Base-by-base conservation (phyloP, 2,888 invertebrate genomes). In the Tethea ocularis region DNA sequence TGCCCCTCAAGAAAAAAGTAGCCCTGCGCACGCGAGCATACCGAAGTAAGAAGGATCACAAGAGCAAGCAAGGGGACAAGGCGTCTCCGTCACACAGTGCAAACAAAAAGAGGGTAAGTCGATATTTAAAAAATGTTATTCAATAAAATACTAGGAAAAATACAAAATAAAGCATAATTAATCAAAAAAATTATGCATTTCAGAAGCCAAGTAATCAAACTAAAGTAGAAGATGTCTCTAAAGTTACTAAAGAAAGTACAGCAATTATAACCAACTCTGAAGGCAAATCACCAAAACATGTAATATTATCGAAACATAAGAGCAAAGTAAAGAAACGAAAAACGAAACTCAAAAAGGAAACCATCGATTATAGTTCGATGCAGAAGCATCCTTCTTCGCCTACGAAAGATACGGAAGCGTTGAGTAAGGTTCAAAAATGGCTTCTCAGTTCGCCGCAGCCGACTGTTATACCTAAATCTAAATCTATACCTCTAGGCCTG, bases 391-490 rank as follows among this genome's bases (percentile, higher is more conserved):
- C 93, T 3, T 88, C 91, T 26, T 89, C 93, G 17, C 94, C 94
- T 23, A 91, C 92, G 53, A 94, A 94, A 72, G 94, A 94, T 67
- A 93, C 89, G 8, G 94, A 94, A 72, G 91, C 94, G 17, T 90
- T 77, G 86, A 96, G 96, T 22, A 97, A 97, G 87, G 97, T 97
- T n/a, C 96, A 97, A 74, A 96, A 96, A 72, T 97, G 97, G 97
- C 87, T 97, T 58, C 85, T 97, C 57, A 96, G 96, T 64, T 96
- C 96, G 0, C 96, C 96, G 57, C 91, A 93, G 70, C 93, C 94
- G 1, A 86, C 94, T 22, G 90, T 86, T 56, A 93, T 97, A 75
- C 96, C 96, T 10, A 97, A 97, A 84, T 97, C 97, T 36, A 97
- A 97, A 82, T 97, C 97, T 1, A 97, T 97, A 1, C 97, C 97